Evolutionary conservation across 1,140 invertebrate species (phyloP), one percentile per base, ranked within the genome.

Genomic region (Zaprionus lachaisei): DNA sequence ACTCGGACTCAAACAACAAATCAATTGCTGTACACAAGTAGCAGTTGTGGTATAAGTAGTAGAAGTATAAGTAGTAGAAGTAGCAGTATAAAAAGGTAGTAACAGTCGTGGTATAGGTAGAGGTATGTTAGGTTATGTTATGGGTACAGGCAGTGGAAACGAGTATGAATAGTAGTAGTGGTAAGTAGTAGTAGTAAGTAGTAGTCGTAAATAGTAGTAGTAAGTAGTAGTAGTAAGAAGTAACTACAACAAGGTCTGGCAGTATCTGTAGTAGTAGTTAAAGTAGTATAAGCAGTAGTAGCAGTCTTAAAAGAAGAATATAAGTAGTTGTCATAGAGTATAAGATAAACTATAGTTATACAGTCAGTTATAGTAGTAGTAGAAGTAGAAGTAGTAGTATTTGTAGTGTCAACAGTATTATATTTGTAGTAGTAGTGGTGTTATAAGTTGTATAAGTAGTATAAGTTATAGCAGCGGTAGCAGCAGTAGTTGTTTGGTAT

Each of bases 401-500:
- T 47, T 28, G 58, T 62, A 22, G 68, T 31, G 24, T 26, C 24
- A 41, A 31, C 63, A 51, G 44, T 20, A 61, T 57, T 12, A 54
- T 54, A 17, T 20, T 72, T 61, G 44, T 67, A 22, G 17, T 38
- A 67, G 61, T 72, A 58, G 49, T 34, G 20, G 15, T 44, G 61
- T 24, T 31, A 14, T 14, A 11, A 56, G 47, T 61, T 22, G 26
- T 49, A 62, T 56, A 72, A 38, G 41, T 65, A 65, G 31, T 60
- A 65, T 55, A 38, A 41, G 55, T 64, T 20, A 51, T 44, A 56
- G 47, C 63, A 41, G 49, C 28, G 54, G 67, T 24, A 38, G 62
- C 49, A n/a, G 49, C 65, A 67, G 62, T 78, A 61, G 79, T 70
- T 6, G 47, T 63, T 70, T 26, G 57, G 22, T 47, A 38, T 69